A percentile compares a stretch with the other conserved stretches of the same genome.
These are phyloP conservation scores for Spheniscus mendiculus DNA, from an alignment of 2,113 vertebrate species.

Conservation along the genomic window DNA sequence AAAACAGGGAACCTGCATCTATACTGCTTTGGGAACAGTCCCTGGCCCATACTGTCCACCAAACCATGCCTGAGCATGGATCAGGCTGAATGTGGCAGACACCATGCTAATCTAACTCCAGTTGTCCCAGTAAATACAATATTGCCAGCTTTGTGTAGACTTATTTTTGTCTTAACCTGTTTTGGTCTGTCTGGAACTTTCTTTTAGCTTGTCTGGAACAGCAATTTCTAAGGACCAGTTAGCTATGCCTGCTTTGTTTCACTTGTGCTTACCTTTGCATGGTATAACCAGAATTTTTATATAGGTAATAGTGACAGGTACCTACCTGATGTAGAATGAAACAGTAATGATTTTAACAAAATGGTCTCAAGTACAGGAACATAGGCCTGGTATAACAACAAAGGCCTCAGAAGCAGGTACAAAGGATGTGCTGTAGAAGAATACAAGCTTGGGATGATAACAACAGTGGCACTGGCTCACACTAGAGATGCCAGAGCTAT, in stretches of 20 bases:
- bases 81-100: no score
- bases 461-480: neutral
- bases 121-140: neutral
- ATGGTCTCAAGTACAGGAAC: neutral
- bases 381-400: neutral
- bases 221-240: neutral
- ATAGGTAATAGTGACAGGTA: neutral
- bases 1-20: neutral
- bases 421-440: neutral
- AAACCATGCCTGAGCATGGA: accelerated
- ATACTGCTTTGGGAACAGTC: neutral
- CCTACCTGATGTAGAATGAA: neutral
- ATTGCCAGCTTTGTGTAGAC: neutral
- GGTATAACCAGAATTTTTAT: neutral
- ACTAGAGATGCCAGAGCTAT: neutral
- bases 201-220: neutral
- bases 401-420: neutral
- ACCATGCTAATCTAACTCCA: neutral
- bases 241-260: neutral
- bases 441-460: neutral
- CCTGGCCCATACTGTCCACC: neutral
- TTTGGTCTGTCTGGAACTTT: neutral
- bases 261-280: neutral
- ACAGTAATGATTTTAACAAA: neutral
- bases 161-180: neutral